These are phyloP conservation scores for Rhogogaster chlorosoma DNA, from an alignment of 2,888 invertebrate genomes.

Conservation along the genomic window DNA sequence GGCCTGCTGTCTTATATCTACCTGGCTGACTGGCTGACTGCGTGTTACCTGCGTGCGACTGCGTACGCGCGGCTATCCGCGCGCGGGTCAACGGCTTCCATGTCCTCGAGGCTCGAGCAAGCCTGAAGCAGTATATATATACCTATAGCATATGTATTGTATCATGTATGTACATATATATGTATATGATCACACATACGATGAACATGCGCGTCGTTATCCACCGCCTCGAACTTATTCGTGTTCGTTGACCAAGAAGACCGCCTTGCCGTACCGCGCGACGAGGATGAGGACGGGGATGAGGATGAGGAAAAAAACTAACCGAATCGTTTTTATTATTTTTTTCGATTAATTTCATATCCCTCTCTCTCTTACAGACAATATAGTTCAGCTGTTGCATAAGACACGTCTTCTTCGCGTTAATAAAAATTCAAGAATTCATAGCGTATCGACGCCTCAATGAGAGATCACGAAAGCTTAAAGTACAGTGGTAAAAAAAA, in stretches of 20 bases:
- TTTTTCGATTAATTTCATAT: not conserved
- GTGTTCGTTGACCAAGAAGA: slow-evolving; percentile 20
- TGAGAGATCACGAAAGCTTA: too few relatives aligned
- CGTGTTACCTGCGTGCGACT: slow-evolving; percentile 57
- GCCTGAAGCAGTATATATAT: slow-evolving; percentile 56
- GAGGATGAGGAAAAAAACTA: not conserved
- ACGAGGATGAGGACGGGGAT: not conserved
- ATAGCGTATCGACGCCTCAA: too few relatives aligned
- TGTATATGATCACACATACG: not conserved
- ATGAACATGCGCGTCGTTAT: slow-evolving; percentile 7
- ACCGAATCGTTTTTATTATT: not conserved
- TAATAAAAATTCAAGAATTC: not conserved
- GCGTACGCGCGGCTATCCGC: slow-evolving; percentile 66
- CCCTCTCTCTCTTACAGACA: not conserved
- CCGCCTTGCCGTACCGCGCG: not conserved
- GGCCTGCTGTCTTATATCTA: not conserved
- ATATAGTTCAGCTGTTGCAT: not conserved
- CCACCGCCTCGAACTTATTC: slow-evolving; percentile 24
- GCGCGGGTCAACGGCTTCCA: slow-evolving; percentile 72
- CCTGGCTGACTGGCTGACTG: slow-evolving; percentile 8
- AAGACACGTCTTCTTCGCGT: not conserved
- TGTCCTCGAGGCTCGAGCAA: slow-evolving; percentile 63
- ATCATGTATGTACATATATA: not conserved
- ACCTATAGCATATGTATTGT: not conserved
- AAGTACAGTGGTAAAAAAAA: too few relatives aligned